Evolutionary conservation across 1,140 invertebrate genomes (phyloP).

Genomic region (Heliconius himera): DNA sequence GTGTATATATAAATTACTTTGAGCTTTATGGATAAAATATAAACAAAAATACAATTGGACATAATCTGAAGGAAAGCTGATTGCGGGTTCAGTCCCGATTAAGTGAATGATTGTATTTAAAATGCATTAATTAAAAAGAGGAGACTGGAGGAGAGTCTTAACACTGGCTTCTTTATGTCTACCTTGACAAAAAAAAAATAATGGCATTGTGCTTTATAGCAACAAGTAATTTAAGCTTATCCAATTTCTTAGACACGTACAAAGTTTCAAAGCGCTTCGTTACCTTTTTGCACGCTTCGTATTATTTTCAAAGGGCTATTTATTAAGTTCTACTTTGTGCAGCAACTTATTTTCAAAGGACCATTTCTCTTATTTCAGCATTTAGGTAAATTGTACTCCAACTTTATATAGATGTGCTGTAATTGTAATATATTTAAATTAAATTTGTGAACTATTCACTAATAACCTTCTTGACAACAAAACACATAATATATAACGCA

Average conservation of each 20-base stretch:
- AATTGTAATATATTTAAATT: neutral
- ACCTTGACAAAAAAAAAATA: too few species aligned
- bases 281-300: constrained; percentile 15
- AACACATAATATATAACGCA: too few species aligned
- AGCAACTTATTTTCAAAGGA: constrained; percentile 12
- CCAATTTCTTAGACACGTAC: constrained; percentile 25
- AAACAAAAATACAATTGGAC: neutral
- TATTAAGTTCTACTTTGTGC: constrained; percentile 32
- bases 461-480: too few species aligned
- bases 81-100: too few species aligned
- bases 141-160: neutral
- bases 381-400: neutral
- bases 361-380: constrained; percentile 14
- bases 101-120: too few species aligned
- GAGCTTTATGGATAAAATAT: neutral
- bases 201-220: neutral
- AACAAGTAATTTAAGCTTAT: constrained; percentile 27
- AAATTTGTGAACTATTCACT: too few species aligned
- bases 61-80: too few species aligned
- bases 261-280: constrained; percentile 31
- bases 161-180: too few species aligned
- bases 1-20: neutral
- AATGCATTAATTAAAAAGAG: neutral
- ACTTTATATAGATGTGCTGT: neutral
- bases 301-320: constrained; percentile 30